Evolutionary conservation across 2,797 vertebrate species (phyloP).

Genomic region (Melanotaenia nigrans): DNA sequence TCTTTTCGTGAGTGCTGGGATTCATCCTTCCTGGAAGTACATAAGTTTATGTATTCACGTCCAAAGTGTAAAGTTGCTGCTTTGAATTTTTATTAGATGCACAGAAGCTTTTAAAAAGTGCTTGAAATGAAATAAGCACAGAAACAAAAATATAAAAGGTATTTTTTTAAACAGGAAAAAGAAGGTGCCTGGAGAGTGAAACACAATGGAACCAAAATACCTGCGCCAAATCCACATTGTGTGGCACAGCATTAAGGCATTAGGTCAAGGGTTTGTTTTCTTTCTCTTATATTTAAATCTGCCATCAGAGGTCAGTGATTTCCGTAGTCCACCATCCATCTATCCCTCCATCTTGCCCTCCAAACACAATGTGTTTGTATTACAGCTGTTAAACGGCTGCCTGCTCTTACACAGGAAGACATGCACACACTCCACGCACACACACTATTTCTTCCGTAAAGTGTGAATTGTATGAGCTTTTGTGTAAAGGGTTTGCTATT

Average conservation of each 20-base stretch:
- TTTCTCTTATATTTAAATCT: constrained; percentile 56
- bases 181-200: not conserved
- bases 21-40: not conserved
- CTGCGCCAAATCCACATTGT: constrained; percentile 17
- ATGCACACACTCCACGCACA: constrained; percentile 37
- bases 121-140: not conserved
- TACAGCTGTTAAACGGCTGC: constrained; percentile 50
- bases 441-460: constrained; percentile 9
- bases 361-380: constrained; percentile 64
- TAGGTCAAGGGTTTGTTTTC: constrained; percentile 48
- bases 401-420: constrained; percentile 60
- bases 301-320: constrained; percentile 25
- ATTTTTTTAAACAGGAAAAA: not conserved
- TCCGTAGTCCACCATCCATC: constrained; percentile 25
- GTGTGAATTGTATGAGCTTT: constrained; percentile 26
- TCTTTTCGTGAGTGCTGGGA: not conserved
- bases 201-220: constrained; percentile 58
- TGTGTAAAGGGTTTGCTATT: constrained; percentile 56
- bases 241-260: constrained; percentile 3
- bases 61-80: no score
- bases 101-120: not conserved
- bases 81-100: no score
- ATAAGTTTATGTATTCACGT: not conserved
- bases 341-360: constrained; percentile 27
- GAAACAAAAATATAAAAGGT: not conserved